phyloP scores from a whole-genome alignment of 2,888 invertebrate genomes.

The Trisateles emortualis region DNA sequence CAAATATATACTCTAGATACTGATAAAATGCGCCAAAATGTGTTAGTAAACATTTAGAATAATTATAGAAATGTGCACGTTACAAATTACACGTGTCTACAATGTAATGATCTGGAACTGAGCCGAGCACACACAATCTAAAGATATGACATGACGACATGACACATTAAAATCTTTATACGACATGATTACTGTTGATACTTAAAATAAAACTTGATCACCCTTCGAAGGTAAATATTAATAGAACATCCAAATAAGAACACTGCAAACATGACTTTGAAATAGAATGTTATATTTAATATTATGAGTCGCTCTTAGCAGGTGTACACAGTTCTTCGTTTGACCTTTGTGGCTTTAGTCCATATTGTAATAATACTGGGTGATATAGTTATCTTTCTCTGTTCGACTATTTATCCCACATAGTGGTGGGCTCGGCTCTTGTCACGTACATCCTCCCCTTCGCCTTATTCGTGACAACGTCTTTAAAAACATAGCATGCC shows the following conservation, averaged over 20 bases:
- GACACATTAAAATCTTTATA: conserved; percentile 8
- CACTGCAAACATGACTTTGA: conserved; percentile 10
- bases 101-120: conserved; percentile 6
- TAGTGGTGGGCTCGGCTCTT: too few relatives aligned
- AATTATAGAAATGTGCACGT: conserved; percentile 4
- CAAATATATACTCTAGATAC: background rate
- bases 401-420: too few relatives aligned
- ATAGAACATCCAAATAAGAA: conserved; percentile 27
- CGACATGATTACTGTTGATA: background rate
- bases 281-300: conserved; percentile 28
- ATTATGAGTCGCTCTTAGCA: conserved; percentile 19
- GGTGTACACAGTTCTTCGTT: conserved; percentile 9
- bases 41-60: conserved; percentile 4
- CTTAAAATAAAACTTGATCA: conserved; percentile 25
- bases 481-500: too few relatives aligned
- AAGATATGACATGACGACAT: conserved; percentile 1
- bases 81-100: background rate
- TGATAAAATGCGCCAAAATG: background rate
- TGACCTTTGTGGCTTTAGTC: background rate
- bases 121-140: background rate
- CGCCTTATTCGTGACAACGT: too few relatives aligned
- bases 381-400: too few relatives aligned
- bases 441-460: too few relatives aligned
- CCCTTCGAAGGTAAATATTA: conserved; percentile 23
- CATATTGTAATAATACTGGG: too few relatives aligned